These are phyloP conservation scores for Eunapius fragilis DNA, from an alignment of 37 sponge, comb jelly and placozoan species.

Conservation along the genomic window DNA sequence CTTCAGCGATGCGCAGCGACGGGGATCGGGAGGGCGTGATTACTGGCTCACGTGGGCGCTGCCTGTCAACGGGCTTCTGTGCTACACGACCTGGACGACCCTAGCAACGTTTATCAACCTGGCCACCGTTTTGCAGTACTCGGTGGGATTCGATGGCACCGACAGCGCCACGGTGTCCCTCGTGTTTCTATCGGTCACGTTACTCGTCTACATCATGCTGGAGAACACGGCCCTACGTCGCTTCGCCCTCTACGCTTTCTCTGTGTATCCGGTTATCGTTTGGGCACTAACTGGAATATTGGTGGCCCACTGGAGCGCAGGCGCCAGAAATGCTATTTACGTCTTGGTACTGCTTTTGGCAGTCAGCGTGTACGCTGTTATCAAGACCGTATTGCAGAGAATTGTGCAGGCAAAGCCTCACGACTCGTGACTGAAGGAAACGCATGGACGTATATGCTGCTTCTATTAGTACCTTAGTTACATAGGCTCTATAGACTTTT, in stretches of 20 bases:
- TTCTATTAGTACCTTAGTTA: no score
- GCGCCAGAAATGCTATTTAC: background rate
- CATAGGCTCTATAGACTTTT: no score
- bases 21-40: background rate
- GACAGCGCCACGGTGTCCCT: background rate
- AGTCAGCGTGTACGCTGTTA: background rate
- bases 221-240: constrained; percentile 23
- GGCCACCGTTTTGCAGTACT: constrained; percentile 18
- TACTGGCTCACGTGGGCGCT: constrained; percentile 8
- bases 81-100: constrained; percentile 27
- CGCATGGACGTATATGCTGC: no score
- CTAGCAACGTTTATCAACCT: constrained; percentile 21
- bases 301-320: constrained; percentile 2
- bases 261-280: constrained; percentile 28
- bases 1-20: background rate
- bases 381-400: background rate
- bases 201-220: constrained; percentile 5
- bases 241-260: background rate
- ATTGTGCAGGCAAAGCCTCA: background rate
- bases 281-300: constrained; percentile 25
- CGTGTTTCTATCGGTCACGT: background rate
- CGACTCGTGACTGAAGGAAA: background rate
- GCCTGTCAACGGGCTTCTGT: constrained; percentile 6
- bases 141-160: background rate
- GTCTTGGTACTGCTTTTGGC: background rate